Conservation (phyloP, 2,888 invertebrate species). For the Caenorhabditis japonica region DNA sequence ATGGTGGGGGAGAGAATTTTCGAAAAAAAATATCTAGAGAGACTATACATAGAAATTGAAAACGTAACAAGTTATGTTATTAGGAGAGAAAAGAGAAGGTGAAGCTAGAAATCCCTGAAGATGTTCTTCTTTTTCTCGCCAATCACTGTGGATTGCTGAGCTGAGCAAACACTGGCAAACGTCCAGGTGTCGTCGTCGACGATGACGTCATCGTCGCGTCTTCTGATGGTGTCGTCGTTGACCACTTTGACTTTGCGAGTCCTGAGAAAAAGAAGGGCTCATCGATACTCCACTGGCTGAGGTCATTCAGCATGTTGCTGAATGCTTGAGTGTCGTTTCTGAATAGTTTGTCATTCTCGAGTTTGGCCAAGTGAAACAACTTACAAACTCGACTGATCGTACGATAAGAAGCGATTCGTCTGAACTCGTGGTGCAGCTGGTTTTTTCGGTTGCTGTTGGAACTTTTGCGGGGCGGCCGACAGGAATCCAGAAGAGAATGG, state of each 20-base stretch:
- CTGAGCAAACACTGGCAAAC: constrained; percentile 66
- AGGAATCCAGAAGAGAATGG: constrained; percentile 40
- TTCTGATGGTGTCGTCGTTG: constrained; percentile 1
- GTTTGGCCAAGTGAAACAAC: constrained; percentile 1
- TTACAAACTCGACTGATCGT: constrained; percentile 48
- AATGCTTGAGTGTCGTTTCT: constrained; percentile 49
- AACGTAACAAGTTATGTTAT: constrained; percentile 41
- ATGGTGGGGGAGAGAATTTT: neutral
- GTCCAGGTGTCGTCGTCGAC: constrained; percentile 30
- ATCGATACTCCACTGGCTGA: constrained; percentile 44
- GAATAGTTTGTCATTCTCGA: constrained; percentile 2
- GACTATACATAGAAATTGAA: constrained; percentile 39
- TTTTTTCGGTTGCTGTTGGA: constrained; percentile 17
- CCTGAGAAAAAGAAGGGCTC: constrained; percentile 16
- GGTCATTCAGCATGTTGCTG: constrained; percentile 57
- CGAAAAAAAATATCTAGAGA: constrained; percentile 6
- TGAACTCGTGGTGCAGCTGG: constrained; percentile 22
- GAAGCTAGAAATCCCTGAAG: constrained; percentile 42
- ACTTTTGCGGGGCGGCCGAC: constrained; percentile 26
- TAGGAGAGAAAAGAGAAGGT: constrained; percentile 33
- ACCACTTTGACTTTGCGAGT: constrained; percentile 30
- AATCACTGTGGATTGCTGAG: constrained; percentile 60
- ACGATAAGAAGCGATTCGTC: constrained; percentile 44
- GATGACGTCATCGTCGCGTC: constrained; percentile 9
- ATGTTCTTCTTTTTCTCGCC: constrained; percentile 37